Base-by-base conservation (phyloP, 2,888 invertebrate species). In the Synergus itoensis region DNA sequence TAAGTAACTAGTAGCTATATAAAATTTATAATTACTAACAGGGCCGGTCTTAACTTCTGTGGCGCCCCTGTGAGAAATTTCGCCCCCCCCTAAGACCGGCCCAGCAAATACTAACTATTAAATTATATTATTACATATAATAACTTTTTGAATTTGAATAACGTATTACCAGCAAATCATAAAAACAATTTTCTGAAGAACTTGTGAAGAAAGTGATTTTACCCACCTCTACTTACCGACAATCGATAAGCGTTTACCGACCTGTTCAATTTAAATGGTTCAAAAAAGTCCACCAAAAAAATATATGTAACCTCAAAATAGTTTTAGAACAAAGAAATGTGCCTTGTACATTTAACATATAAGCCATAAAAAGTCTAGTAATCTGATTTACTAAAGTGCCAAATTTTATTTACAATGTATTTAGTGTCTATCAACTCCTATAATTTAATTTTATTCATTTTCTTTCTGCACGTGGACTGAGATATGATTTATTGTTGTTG, bases 381-480 rank as follows among this genome's bases (percentile, higher is more conserved):
- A 60, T 21, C 12, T 60, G 3, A 28, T 60, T 60, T 60, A 28
- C 60, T 5, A 14, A 60, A 60, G 53, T 53, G 73, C 40, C 53
- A 53, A 53, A 40, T 73, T 36, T 1, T 73, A 14, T 73, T n/a
- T 14, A 73, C 36, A 73, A 73, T 53, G 73, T 53, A 16, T n/a
- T 9, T 73, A n/a, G 16, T 53, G 36, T 36, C 36, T 36, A 28
- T n/a, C 1, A 73, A 53, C 28, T 21, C 12, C 5, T 21, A 11
- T 1, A 14, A 60, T 21, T 12, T 11, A 12, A 14, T 14, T 21
- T 60, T 1, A 60, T 60, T 1, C 12, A 28, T 28, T 28, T 21
- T 60, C 1, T 14, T 14, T 4, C 18, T 28, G 60, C 18, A 28
- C 12, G 60, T 60, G 60, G 4, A 5, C 12, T 12, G 12, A 21